phyloP scores from a whole-genome alignment of 2,113 vertebrate species.

The Sturnus vulgaris region DNA sequence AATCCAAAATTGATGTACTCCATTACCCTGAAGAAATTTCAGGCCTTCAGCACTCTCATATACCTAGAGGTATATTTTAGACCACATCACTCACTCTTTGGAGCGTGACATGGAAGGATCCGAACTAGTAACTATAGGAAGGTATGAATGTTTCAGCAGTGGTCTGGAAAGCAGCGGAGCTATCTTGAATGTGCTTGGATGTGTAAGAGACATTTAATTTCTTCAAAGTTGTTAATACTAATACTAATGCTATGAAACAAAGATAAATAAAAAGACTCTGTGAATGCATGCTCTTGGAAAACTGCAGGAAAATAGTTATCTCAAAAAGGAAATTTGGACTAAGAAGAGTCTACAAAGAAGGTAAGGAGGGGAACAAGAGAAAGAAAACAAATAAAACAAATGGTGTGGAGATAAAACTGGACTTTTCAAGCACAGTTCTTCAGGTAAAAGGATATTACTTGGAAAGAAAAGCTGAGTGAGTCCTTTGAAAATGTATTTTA shows the following conservation, averaged over 20 bases:
- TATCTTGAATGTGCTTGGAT: neutral
- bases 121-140: neutral
- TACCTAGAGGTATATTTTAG: neutral
- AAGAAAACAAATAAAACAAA: neutral
- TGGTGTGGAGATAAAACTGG: neutral
- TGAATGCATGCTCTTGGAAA: neutral
- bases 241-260: fast-evolving
- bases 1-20: neutral
- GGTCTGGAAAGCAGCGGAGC: neutral
- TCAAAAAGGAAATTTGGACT: neutral
- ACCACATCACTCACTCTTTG: neutral
- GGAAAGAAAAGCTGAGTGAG: neutral
- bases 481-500: neutral
- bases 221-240: neutral
- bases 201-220: neutral
- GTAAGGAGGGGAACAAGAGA: neutral
- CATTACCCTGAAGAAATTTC: neutral
- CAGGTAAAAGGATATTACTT: neutral
- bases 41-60: neutral
- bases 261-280: neutral
- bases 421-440: neutral
- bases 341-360: neutral
- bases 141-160: neutral
- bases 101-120: neutral
- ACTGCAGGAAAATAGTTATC: neutral